Percentiles rank a stretch among this genome's conserved stretches.
Conservation (phyloP, 2,797 vertebrate genomes). For the Cuculus canorus region DNA sequence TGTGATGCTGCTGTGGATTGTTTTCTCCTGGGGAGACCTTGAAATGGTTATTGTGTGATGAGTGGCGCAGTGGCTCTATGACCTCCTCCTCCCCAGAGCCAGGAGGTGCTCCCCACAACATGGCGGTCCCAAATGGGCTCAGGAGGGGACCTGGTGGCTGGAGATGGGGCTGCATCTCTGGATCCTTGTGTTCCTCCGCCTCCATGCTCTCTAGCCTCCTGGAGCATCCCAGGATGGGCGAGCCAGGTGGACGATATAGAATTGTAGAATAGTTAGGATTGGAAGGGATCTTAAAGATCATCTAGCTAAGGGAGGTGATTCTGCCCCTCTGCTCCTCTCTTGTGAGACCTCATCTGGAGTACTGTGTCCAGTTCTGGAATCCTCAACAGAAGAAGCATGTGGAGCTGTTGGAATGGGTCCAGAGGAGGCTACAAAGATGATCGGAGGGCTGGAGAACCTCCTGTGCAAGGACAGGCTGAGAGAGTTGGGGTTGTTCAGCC, state of each 20-base stretch:
- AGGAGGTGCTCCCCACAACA: neutral
- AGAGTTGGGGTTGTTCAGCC: too few species aligned
- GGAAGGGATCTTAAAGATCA: too few species aligned
- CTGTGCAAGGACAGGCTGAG: too few species aligned
- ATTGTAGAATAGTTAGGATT: too few species aligned
- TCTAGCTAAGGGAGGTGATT: too few species aligned
- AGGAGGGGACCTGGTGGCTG: neutral
- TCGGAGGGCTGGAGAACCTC: too few species aligned
- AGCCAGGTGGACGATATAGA: neutral
- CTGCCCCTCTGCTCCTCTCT: too few species aligned
- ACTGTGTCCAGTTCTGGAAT: too few species aligned
- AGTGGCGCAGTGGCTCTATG: accelerated
- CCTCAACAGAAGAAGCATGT: too few species aligned
- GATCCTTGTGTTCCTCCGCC: accelerated
- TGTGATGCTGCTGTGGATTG: accelerated
- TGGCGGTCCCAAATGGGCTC: accelerated
- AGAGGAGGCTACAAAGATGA: too few species aligned
- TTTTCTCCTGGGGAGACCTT: neutral
- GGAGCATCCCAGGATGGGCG: neutral
- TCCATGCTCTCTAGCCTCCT: neutral
- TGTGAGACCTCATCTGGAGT: too few species aligned
- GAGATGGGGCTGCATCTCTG: neutral
- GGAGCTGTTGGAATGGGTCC: too few species aligned
- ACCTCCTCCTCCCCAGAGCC: neutral
- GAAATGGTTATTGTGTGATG: neutral